phyloP scores from a whole-genome alignment of 1,140 invertebrate genomes.

The Platyura marginata region DNA sequence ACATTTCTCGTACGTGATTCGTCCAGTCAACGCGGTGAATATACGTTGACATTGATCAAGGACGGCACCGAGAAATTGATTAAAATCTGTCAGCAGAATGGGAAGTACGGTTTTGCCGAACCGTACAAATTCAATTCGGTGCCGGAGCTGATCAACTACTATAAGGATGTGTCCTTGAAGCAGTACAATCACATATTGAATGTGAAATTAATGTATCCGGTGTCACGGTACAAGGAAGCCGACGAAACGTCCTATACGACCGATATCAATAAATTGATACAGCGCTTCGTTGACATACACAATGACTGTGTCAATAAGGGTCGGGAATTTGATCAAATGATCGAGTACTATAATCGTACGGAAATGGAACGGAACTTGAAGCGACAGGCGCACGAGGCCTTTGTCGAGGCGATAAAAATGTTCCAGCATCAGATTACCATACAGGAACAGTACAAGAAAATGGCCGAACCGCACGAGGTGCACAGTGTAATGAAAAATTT shows the following conservation, averaged over 20 bases:
- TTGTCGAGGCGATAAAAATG: slow-evolving; percentile 60
- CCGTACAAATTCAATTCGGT: slow-evolving; percentile 83
- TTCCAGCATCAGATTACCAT: slow-evolving; percentile 74
- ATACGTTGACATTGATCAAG: slow-evolving; percentile 85
- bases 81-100: slow-evolving; percentile 81
- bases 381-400: slow-evolving; percentile 64
- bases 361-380: slow-evolving; percentile 57
- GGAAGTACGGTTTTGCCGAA: slow-evolving; percentile 83
- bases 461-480: slow-evolving; percentile 70
- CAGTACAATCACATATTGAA: slow-evolving; percentile 88
- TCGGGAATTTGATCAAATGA: slow-evolving; percentile 1
- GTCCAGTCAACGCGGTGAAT: slow-evolving; percentile 69
- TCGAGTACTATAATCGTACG: slow-evolving; percentile 45
- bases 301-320: background rate
- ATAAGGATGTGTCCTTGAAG: slow-evolving; percentile 62
- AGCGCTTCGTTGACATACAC: slow-evolving; percentile 1
- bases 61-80: slow-evolving; percentile 92
- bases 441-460: slow-evolving; percentile 54
- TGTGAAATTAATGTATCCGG: slow-evolving; percentile 75
- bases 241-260: background rate
- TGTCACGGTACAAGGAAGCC: slow-evolving; percentile 29
- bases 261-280: slow-evolving; percentile 25
- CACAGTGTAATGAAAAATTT: slow-evolving; percentile 59
- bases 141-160: slow-evolving; percentile 80
- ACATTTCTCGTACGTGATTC: slow-evolving; percentile 93